Evolutionary conservation across 35 echinoderm and acorn worm species (phyloP), one percentile per base, ranked within the genome.

Genomic region (Eucidaris tribuloides): DNA sequence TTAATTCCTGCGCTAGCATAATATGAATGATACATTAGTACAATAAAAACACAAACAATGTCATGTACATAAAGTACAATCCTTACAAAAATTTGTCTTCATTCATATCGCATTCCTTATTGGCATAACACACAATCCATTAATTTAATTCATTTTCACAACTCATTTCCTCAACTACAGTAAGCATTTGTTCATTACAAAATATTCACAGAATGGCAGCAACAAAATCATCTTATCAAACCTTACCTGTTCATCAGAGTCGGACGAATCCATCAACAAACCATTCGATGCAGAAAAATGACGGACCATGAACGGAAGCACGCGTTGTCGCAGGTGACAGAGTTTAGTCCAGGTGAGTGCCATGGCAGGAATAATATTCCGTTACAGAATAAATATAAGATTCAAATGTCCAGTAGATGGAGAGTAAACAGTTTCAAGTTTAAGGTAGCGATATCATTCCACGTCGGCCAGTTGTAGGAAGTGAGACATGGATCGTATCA

Each of bases 311-410:
- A 25, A 17, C 45, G 81, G 58, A 19, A 84, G 81, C 14, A 84
- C 41, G 50, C 43, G 88, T 17, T 63, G 72, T 4, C 41, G 41
- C 22, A 74, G 41, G 44, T 19, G 44, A 20, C 68, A 74, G 19
- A 90, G 83, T 95, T 95, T 95, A 3, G 92, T 86, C 87, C 87
- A 94, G 5, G 92, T 90, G 41, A 89, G 78, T n/a, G 82, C 77
- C 65, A 90, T 80, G 40, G 63, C 46, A 61, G 34, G 13, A 46
- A 49, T 42, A 42, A 80, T 59, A n/a, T 66, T 89, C 28, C 18
- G 19, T 40, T 13, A 1, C 20, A 20, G n/a, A 52, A 2, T 45
- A 32, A 35, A 9, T 34, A 82, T 48, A 20, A 50, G 65, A 44
- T 41, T 37, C 30, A 46, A 54, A 29, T 44, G 78, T 59, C 60